Conservation (phyloP, 2,888 invertebrate species). For the Plemyria rubiginata region DNA sequence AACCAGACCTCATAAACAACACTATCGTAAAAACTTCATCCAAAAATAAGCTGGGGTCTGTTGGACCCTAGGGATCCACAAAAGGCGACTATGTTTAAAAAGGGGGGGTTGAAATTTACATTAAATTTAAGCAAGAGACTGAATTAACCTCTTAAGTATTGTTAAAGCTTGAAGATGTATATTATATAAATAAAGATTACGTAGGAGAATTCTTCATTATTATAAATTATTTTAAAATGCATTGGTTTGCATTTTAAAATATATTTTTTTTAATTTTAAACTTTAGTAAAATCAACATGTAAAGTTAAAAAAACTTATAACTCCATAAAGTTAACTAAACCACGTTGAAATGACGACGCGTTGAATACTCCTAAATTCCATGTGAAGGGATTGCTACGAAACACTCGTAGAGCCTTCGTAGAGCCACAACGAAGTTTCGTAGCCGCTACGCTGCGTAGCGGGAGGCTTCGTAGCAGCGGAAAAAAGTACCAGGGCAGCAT, state of each 20-base stretch:
- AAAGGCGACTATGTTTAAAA: slow-evolving; percentile 17
- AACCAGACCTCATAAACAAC: slow-evolving; percentile 22
- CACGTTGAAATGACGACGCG: no score
- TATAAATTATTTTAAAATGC: no score
- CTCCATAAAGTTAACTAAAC: no score
- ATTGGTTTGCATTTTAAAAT: no score
- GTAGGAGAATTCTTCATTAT: no score
- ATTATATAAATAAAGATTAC: no score
- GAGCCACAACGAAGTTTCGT: slow-evolving; percentile 31
- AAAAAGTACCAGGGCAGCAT: slow-evolving; percentile 65
- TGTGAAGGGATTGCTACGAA: not conserved
- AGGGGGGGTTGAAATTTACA: slow-evolving; percentile 8
- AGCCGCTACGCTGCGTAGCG: slow-evolving; percentile 41
- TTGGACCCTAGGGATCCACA: slow-evolving; percentile 28
- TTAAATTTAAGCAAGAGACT: not conserved
- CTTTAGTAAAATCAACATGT: no score
- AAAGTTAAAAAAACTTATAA: no score
- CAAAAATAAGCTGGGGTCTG: slow-evolving; percentile 29
- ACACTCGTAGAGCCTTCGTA: not conserved
- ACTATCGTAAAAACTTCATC: slow-evolving; percentile 31
- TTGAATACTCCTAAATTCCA: no score
- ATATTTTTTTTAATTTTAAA: no score
- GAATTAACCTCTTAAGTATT: not conserved
- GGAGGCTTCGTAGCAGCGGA: slow-evolving; percentile 52
- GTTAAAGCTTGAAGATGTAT: no score